Percentiles rank a stretch among this genome's conserved stretches.
phyloP scores from a whole-genome alignment of 2,888 invertebrate genomes.

The Mantis religiosa region DNA sequence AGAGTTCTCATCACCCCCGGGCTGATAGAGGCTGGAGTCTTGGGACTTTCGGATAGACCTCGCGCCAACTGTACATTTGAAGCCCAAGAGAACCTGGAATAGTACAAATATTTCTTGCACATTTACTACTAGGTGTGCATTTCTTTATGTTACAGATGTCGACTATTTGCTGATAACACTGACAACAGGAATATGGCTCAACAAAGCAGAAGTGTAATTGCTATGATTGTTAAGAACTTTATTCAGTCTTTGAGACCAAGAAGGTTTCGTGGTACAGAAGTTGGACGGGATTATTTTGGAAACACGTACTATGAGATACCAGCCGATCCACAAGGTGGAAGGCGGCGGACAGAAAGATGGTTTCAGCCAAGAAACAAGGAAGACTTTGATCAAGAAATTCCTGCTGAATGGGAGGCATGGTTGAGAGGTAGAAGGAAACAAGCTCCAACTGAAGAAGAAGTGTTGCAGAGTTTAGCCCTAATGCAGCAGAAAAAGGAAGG shows the following conservation, averaged over 20 bases:
- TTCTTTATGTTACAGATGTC: not conserved
- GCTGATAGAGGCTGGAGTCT: no score
- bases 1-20: no score
- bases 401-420: conserved; percentile 89
- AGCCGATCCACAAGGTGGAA: conserved; percentile 59
- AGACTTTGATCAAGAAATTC: conserved; percentile 66
- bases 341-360: conserved; percentile 64
- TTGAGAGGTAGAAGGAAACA: conserved; percentile 60
- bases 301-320: conserved; percentile 79
- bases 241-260: conserved; percentile 57
- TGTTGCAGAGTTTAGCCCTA: conserved; percentile 63
- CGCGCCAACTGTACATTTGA: no score
- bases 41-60: no score
- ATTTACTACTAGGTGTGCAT: no score
- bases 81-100: no score
- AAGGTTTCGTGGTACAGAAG: conserved; percentile 50
- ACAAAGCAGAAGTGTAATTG: conserved; percentile 30
- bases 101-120: no score
- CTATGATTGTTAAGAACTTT: conserved; percentile 56
- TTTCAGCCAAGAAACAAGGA: conserved; percentile 65
- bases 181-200: conserved; percentile 17
- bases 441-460: conserved; percentile 70
- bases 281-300: conserved; percentile 75
- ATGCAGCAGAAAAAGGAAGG: conserved; percentile 71
- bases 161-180: not conserved